A percentile compares a stretch with the other conserved stretches of the same genome.
Evolutionary conservation across 2,888 invertebrate genomes (phyloP).

Genomic region (Scaptomyza caliginosa): DNA sequence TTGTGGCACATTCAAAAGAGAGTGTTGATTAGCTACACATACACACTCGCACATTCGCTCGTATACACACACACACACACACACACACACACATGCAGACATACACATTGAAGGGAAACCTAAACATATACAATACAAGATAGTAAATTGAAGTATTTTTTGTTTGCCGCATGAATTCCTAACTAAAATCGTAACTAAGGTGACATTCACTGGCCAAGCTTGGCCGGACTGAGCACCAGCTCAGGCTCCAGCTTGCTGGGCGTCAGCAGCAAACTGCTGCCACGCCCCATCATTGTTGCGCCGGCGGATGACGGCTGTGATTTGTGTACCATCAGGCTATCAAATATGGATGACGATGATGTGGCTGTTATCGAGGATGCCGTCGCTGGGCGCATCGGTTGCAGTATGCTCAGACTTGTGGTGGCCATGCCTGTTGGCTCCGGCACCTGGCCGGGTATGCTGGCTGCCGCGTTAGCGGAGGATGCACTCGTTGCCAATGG

Average conservation of each 20-base stretch:
- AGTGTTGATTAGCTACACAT: constrained; percentile 28
- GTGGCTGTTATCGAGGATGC: constrained; percentile 36
- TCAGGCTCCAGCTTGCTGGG: constrained; percentile 82
- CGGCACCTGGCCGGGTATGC: constrained; percentile 78
- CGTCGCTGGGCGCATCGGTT: constrained; percentile 57
- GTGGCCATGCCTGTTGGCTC: constrained; percentile 58
- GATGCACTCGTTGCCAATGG: constrained; percentile 43
- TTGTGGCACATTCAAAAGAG: constrained; percentile 73
- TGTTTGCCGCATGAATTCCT: constrained; percentile 58
- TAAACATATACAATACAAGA: constrained; percentile 41
- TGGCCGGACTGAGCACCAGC: constrained; percentile 84
- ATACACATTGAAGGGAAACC: constrained; percentile 33
- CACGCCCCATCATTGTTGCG: constrained; percentile 55
- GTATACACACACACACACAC: constrained; percentile 6
- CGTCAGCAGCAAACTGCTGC: constrained; percentile 49
- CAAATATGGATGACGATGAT: constrained; percentile 50
- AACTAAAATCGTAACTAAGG: constrained; percentile 66
- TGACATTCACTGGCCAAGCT: constrained; percentile 81
- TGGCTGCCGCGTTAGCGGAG: constrained; percentile 10
- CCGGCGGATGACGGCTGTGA: constrained; percentile 70
- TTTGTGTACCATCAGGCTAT: constrained; percentile 39
- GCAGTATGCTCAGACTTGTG: constrained; percentile 73
- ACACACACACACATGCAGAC: constrained; percentile 8
- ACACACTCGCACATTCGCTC: constrained; percentile 8
- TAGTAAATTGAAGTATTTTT: constrained; percentile 20